Percentiles rank a stretch among this genome's conserved stretches.
Conservation (phyloP, 1,140 invertebrate genomes). For the Anadara kagoshimensis region DNA sequence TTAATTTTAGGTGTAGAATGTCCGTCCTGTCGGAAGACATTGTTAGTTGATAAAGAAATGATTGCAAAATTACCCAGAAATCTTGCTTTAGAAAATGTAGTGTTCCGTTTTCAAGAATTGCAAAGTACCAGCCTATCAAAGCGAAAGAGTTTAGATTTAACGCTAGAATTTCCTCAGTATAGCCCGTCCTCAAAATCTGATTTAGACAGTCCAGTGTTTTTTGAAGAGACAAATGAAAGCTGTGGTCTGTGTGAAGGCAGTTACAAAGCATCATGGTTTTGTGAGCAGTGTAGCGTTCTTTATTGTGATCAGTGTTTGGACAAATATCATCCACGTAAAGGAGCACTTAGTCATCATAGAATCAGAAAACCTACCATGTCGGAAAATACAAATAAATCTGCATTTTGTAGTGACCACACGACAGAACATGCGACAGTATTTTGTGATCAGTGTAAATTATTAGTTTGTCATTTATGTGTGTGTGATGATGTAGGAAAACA, state of each 20-base stretch:
- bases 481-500: constrained; percentile 68
- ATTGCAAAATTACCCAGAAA: constrained; percentile 83
- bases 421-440: constrained; percentile 87
- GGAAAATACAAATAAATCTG: constrained; percentile 32
- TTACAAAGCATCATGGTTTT: constrained; percentile 88
- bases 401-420: constrained; percentile 82
- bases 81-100: constrained; percentile 92
- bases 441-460: constrained; percentile 90
- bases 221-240: constrained; percentile 41
- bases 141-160: constrained; percentile 46
- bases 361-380: constrained; percentile 41
- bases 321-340: constrained; percentile 69
- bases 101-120: constrained; percentile 85
- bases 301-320: constrained; percentile 94
- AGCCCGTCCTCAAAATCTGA: constrained; percentile 14
- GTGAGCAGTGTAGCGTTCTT: constrained; percentile 94
- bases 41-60: constrained; percentile 46
- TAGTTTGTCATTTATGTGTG: constrained; percentile 87
- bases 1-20: constrained; percentile 58
- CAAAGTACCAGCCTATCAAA: constrained; percentile 56
- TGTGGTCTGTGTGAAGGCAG: constrained; percentile 93
- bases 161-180: constrained; percentile 20
- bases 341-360: constrained; percentile 55
- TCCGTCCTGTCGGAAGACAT: constrained; percentile 62
- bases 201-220: constrained; percentile 41